These are phyloP conservation scores for Theocolax elegans DNA, from an alignment of 1,140 invertebrate genomes.

Conservation along the genomic window DNA sequence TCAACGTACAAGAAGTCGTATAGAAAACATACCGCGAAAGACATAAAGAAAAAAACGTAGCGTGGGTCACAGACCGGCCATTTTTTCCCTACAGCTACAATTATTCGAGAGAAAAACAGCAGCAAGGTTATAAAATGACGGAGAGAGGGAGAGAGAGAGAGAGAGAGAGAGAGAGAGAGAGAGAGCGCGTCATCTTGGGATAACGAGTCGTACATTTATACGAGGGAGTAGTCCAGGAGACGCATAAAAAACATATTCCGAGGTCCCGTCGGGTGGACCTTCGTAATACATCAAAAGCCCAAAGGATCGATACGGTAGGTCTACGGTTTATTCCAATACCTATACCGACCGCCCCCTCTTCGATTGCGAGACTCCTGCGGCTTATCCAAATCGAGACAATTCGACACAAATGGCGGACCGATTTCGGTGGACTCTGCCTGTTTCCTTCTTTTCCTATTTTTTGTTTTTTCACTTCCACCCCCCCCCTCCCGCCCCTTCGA, in stretches of 20 bases:
- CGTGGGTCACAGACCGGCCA: too few relatives aligned
- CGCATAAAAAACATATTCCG: slow-evolving; percentile 68
- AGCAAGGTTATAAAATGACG: too few relatives aligned
- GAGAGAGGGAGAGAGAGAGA: background rate
- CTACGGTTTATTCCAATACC: slow-evolving; percentile 59
- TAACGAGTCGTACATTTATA: slow-evolving; percentile 61
- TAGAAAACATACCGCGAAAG: too few relatives aligned
- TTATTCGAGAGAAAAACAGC: too few relatives aligned
- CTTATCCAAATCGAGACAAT: slow-evolving; percentile 36
- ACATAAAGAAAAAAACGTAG: too few relatives aligned
- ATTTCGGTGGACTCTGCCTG: slow-evolving; percentile 3
- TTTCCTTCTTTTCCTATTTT: background rate
- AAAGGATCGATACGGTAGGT: slow-evolving; percentile 64
- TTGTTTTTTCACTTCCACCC: background rate
- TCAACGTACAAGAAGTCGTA: too few relatives aligned
- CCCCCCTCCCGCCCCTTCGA: too few relatives aligned
- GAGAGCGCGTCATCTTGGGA: slow-evolving; percentile 52
- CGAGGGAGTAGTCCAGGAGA: slow-evolving; percentile 23
- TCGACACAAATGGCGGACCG: slow-evolving; percentile 40
- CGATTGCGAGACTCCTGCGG: background rate
- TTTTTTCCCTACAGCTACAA: too few relatives aligned
- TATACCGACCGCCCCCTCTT: background rate
- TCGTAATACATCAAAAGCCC: slow-evolving; percentile 65
- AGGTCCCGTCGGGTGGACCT: slow-evolving; percentile 61
- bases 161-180: slow-evolving; percentile 7